Base-by-base conservation (phyloP, 2,113 vertebrate species). In the Crotalus helleri region DNA sequence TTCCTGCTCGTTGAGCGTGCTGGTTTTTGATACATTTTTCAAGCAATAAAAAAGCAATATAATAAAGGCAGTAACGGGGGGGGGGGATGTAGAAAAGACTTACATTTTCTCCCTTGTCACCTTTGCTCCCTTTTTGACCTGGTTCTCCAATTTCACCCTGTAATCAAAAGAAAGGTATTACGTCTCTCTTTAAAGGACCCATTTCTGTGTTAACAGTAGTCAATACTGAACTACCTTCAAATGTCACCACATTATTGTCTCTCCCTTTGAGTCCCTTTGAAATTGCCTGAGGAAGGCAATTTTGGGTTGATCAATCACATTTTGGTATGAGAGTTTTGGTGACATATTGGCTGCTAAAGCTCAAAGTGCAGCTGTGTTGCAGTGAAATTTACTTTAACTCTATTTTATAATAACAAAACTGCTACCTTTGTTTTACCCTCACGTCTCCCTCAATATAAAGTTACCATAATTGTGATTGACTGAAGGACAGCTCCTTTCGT, bases 111-210 rank as follows among this genome's bases (percentile, higher is more conserved):
- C 99, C 99, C 95, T 99, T 99, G 97, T 99, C 99, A 0, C 98
- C 99, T 97, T 99, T 99, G 95, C 99, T 99, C 94, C 99, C 99
- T 96, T 99, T 99, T 95, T 99, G 99, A 88, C 99, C 99, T 0
- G 99, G 98, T 96, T 99, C 99, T 94, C 99, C 99, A 90, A 99
- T 99, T 97, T 99, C 99, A 97, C 99, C 99, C 99, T 99, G 95
- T 55, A 96, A 98, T 92, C 51, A 94, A 94, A 97, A 96, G 57
- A 96, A 95, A 81, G 57, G 93, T 95, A 90, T 97, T 94, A 95
- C 55, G 94, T 21, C 94, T 95, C 74, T 90, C 94, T 94, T 90
- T 89, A 92, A 92, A 90, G 26, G 0, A 3, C 87, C 81, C 91
- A 85, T 1, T 85, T 93, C 74, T 86, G 90, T 85, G 44, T 69